Evolutionary conservation across 2,888 invertebrate species (phyloP), one percentile per base, ranked within the genome.

Genomic region (Tribolium freemani): DNA sequence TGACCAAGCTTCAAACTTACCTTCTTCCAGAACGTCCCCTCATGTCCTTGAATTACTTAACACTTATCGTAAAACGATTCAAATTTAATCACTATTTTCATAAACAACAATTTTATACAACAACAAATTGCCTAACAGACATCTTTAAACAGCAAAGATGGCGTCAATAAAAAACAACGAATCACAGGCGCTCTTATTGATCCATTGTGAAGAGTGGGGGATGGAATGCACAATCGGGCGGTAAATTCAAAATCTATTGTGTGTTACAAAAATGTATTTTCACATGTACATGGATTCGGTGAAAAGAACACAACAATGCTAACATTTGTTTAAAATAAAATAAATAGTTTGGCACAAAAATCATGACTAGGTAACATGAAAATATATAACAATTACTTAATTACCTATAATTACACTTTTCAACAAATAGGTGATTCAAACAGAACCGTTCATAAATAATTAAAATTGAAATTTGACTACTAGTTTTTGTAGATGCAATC

Each of bases 1-100:
- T 11, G 10, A 57, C 26, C 31, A 31, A 57, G 38, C 26, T 10
- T n/a, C n/a, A 21, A 11, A 72, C 76, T 78, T 76, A 85, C 85
- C 85, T 79, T 81, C 84, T 83, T 73, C 83, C 83, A 45, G 83
- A 81, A 64, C 85, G 79, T 53, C 84, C 83, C 73, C 84, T 81
- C 83, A 84, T 83, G 76, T 68, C 78, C 38, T 44, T 11, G 16
- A n/a, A n/a, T 48, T 51, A 44, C 31, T 48, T 31, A 48, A 9
- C 10, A 26, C 11, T 31, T 68, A 50, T 31, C 38, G 10, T 46
- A 48, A 20, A 54, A 20, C 13, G 21, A 66, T 67, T 6, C 13
- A 58, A 57, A 57, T 63, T 30, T 11, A 48, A 31, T 11, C 60
- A n/a, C 45, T 8, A 53, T 45, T 60, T 67, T 56, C 10, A 60